These are phyloP conservation scores for Ptilorrhoa leucosticta DNA, from an alignment of 2,113 vertebrate species.

Conservation along the genomic window DNA sequence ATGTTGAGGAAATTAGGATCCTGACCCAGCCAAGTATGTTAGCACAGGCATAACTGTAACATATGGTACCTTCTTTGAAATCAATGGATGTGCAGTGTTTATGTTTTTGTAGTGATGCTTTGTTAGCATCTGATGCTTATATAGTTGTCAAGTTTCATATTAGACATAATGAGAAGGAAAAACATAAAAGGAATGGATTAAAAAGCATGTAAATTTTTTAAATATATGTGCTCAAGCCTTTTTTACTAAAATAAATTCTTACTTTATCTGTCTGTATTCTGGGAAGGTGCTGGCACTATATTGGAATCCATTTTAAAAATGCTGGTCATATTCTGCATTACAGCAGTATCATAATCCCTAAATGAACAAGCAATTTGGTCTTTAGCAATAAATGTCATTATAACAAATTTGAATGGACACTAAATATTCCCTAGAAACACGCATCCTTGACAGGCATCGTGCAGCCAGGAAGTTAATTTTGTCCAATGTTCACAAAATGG, in stretches of 20 bases:
- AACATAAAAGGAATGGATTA: neutral
- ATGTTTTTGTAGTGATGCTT: neutral
- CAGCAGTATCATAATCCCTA: conserved; percentile 24
- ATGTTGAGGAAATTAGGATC: conserved; percentile 10
- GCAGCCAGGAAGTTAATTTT: neutral
- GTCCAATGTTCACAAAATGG: neutral
- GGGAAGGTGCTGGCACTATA: neutral
- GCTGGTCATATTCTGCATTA: neutral
- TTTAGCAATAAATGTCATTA: conserved; percentile 52
- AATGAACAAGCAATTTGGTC: conserved; percentile 54
- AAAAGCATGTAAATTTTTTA: neutral
- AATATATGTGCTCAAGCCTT: neutral
- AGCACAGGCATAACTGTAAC: conserved; percentile 10
- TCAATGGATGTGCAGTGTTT: neutral
- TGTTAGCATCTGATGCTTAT: conserved; percentile 15
- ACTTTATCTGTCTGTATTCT: neutral
- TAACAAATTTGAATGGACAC: conserved; percentile 25
- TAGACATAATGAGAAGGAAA: neutral
- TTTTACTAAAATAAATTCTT: neutral
- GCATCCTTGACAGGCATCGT: neutral
- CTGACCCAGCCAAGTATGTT: conserved; percentile 10
- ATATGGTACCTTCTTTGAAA: conserved; percentile 21
- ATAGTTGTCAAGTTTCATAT: neutral
- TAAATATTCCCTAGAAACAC: conserved; percentile 27
- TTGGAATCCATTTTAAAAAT: conserved; percentile 2